Base-by-base conservation (phyloP, 2,888 invertebrate species). In the Beris morrisii region DNA sequence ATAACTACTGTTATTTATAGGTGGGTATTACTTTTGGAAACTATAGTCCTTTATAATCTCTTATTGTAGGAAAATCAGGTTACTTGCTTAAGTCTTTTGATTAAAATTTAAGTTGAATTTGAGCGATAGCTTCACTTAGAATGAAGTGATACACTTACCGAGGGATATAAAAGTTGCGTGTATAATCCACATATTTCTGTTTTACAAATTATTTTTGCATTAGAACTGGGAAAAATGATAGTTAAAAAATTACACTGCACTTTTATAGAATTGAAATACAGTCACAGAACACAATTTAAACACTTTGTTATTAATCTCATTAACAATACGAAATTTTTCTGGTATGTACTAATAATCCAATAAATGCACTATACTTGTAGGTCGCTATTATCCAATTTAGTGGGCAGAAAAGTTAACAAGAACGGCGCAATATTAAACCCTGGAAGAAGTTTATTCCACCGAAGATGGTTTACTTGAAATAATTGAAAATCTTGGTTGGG, bases 81-180 rank as follows among this genome's bases (percentile, higher is more conserved):
- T 61, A 61, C 61, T 61, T 12, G 61, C 61, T 61, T 50, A 61
- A 61, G 61, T 61, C 61, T 61, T 61, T 61, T 22, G 61, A 31
- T 61, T 50, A 5, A 38, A 38, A 38, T 38, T 38, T 38, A 5
- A 38, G 9, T 38, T 38, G 1, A 38, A n/a, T n/a, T n/a, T n/a
- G n/a, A n/a, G n/a, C n/a, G n/a, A n/a, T n/a, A n/a, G n/a, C n/a
- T 38, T 38, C 38, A 38, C n/a, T n/a, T n/a, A n/a, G n/a, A n/a
- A n/a, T n/a, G n/a, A 38, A 38, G 9, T 3, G 5, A 38, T 7
- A 38, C 46, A 52, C 61, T 61, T 61, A 61, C 61, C 61, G 52
- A 61, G n/a, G 12, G 61, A 13, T 32, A 61, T 9, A 9, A 50
- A 5, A 32, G 38, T 12, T 5, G 22, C 11, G 22, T 50, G 50